phyloP scores from a whole-genome alignment of 2,797 vertebrate genomes.

The Syngnathus acus region DNA sequence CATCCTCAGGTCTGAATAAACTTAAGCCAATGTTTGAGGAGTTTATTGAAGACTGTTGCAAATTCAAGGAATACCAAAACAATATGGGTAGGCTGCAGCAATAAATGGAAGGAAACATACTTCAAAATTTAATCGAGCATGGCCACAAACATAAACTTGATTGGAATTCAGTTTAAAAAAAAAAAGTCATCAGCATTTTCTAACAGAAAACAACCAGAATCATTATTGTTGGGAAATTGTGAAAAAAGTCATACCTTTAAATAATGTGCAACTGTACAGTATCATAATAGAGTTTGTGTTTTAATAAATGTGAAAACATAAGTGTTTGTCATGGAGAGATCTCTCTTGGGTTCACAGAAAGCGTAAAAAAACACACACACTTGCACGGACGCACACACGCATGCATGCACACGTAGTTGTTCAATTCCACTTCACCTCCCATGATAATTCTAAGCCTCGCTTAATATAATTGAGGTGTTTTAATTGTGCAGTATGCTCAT shows the following conservation, averaged over 20 bases:
- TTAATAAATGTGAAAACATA: slow-evolving; percentile 36
- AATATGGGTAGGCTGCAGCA: slow-evolving; percentile 16
- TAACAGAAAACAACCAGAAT: neutral
- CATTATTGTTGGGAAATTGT: neutral
- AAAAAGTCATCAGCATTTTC: neutral
- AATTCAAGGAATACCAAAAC: slow-evolving; percentile 14
- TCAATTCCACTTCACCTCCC: neutral
- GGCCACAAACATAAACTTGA: neutral
- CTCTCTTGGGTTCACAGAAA: slow-evolving; percentile 39
- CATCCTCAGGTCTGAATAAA: slow-evolving; percentile 30
- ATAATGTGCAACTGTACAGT: slow-evolving; percentile 13
- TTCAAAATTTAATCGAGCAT: neutral
- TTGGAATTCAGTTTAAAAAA: neutral
- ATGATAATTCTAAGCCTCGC: slow-evolving; percentile 42
- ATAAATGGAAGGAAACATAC: slow-evolving; percentile 10
- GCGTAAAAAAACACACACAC: neutral
- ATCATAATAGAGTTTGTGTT: slow-evolving; percentile 22
- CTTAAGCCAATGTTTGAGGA: slow-evolving; percentile 31
- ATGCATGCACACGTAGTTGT: neutral
- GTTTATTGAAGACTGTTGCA: slow-evolving; percentile 37
- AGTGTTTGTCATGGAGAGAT: slow-evolving; percentile 30
- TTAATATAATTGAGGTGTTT: slow-evolving; percentile 53
- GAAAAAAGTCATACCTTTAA: neutral
- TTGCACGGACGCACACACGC: neutral
- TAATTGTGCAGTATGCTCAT: slow-evolving; percentile 41